Evolutionary conservation across 2,797 vertebrate species (phyloP).

Genomic region (Pipistrellus nathusii): DNA sequence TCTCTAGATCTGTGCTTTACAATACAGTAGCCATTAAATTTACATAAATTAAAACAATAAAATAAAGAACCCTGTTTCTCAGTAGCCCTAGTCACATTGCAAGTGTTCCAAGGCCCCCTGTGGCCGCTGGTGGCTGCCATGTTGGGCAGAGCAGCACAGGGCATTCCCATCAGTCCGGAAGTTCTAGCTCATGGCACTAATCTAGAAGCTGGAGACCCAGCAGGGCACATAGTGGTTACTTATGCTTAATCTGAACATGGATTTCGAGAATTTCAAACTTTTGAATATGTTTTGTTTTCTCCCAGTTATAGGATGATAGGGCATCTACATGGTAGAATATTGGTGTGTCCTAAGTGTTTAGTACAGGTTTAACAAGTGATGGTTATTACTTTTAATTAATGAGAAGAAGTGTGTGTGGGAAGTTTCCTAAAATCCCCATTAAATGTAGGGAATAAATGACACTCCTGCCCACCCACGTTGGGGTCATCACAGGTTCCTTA

Average conservation of each 20-base stretch:
- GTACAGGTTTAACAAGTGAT: background rate
- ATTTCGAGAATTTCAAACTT: background rate
- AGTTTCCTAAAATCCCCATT: background rate
- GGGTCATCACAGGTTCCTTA: no score
- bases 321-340: background rate
- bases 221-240: background rate
- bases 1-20: background rate
- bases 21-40: background rate
- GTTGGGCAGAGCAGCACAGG: background rate
- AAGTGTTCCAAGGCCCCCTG: background rate
- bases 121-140: background rate
- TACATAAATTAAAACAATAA: background rate
- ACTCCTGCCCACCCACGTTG: background rate
- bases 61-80: background rate
- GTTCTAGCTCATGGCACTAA: accelerated
- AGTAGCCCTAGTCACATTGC: background rate
- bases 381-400: background rate
- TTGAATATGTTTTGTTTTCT: background rate
- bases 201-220: background rate
- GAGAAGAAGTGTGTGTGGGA: background rate
- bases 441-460: background rate
- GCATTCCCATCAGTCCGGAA: background rate
- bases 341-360: background rate
- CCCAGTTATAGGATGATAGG: background rate
- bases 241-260: background rate